Conservation (phyloP, 2,113 vertebrate species). For the Tautogolabrus adspersus region DNA sequence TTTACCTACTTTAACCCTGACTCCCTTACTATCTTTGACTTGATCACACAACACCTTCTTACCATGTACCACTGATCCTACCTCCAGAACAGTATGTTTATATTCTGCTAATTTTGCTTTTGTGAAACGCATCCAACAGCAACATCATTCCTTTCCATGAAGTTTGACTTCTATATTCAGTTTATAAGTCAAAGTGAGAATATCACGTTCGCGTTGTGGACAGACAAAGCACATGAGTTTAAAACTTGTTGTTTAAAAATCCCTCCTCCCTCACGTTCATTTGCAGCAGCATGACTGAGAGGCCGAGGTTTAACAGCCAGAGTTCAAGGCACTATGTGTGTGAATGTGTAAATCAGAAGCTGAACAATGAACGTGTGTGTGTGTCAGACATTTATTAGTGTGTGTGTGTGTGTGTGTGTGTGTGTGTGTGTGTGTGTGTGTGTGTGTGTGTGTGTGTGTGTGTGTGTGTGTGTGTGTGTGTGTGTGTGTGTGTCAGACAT, state of each 20-base stretch:
- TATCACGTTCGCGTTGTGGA: background rate
- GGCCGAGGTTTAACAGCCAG: slow-evolving; percentile 15
- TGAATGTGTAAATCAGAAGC: background rate
- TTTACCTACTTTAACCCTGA: background rate
- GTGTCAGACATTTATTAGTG: too few species aligned
- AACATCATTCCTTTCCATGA: background rate
- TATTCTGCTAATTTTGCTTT: background rate
- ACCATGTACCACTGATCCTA: background rate
- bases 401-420: slow-evolving; percentile 1
- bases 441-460: slow-evolving; percentile 4
- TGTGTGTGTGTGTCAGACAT: background rate
- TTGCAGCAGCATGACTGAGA: slow-evolving; percentile 4
- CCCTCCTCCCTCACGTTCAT: background rate
- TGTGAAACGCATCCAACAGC: background rate
- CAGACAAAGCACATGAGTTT: background rate
- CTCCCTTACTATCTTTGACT: background rate
- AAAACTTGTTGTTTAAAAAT: background rate
- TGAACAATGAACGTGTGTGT: background rate
- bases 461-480: background rate
- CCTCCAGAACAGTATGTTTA: background rate
- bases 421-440: slow-evolving; percentile 4
- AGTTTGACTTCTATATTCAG: background rate
- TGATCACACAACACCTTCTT: background rate
- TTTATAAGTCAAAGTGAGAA: background rate
- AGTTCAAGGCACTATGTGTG: slow-evolving; percentile 19